Evolutionary conservation across 2,888 invertebrate genomes (phyloP), one percentile per base, ranked within the genome.

Genomic region (Megamerina dolium): DNA sequence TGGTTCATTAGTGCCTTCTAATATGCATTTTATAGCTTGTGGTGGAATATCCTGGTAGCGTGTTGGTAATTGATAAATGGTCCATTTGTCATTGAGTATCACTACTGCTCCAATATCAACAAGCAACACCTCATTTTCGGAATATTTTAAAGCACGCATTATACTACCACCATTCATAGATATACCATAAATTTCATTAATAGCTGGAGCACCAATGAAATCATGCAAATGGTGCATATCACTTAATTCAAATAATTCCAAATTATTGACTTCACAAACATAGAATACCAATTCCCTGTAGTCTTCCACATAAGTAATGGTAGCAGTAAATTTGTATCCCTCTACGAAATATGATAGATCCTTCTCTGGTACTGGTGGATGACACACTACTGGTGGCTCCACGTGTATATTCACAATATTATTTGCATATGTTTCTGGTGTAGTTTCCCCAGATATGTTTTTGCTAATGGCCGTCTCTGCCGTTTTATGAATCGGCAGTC

Each of bases 81-180:
- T 17, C 8, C 37, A 48, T 18, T 41, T 26, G 13, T 49, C 37
- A 26, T 40, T 43, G 18, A 54, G 17, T 3, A 36, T 18, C 21
- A 54, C 42, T 4, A 45, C 20, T 31, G 51, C 52, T 2, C 55
- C 55, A 29, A 49, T 51, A 39, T 55, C 55, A 2, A 55, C 35
- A 4, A 54, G 48, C 18, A 50, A 37, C 12, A 41, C 37, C 6
- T 31, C 20, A 6, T 32, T 9, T 8, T 29, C 21, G 1, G 45
- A 43, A 9, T 47, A 39, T 12, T 43, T 23, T 2, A 53, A 39
- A 3, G 50, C 55, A 19, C 55, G 49, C 32, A 49, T 43, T 5
- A 52, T 33, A 8, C 20, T 44, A 9, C 45, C 41, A n/a, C 40
- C 44, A 6, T 49, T 31, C 1, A 36, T 41, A 2, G 51, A 47